These are phyloP conservation scores for Spodoptera exigua DNA, from an alignment of 2,888 invertebrate genomes.

Conservation along the genomic window DNA sequence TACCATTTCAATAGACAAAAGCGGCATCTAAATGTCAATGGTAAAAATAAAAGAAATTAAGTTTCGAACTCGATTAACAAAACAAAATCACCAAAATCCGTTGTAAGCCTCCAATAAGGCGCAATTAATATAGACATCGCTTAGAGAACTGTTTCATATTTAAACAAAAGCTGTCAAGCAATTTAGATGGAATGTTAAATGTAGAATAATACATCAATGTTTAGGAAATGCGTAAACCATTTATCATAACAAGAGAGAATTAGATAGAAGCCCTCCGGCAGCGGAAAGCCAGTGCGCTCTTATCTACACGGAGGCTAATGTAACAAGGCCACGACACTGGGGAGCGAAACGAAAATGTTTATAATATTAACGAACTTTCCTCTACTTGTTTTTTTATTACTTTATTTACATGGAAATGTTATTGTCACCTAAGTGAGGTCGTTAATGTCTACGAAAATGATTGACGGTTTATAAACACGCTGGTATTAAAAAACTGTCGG, in stretches of 20 bases:
- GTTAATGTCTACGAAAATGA: conserved; percentile 69
- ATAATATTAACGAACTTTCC: conserved; percentile 76
- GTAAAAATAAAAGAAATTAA: conserved; percentile 11
- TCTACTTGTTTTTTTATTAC: conserved; percentile 71
- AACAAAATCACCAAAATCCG: conserved; percentile 9
- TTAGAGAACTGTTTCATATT: conserved; percentile 31
- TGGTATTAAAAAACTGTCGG: conserved; percentile 58
- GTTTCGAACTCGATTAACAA: conserved; percentile 11
- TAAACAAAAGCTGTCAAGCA: conserved; percentile 45
- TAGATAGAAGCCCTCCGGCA: conserved; percentile 61
- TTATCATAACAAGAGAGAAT: conserved; percentile 66
- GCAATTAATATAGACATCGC: conserved; percentile 31
- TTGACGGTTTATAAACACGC: conserved; percentile 60
- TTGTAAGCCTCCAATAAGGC: conserved; percentile 6
- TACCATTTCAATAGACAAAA: conserved; percentile 12
- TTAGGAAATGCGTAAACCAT: conserved; percentile 62
- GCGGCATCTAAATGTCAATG: conserved; percentile 24
- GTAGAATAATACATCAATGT: conserved; percentile 61
- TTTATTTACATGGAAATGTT: conserved; percentile 74
- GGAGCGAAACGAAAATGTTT: conserved; percentile 71
- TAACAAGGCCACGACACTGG: conserved; percentile 67
- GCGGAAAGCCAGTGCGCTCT: conserved; percentile 62
- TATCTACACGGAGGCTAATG: conserved; percentile 69
- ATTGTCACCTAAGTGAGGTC: conserved; percentile 72
- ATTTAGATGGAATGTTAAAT: conserved; percentile 56